Base-by-base conservation (phyloP, 2,888 invertebrate species). In the Empis livida region DNA sequence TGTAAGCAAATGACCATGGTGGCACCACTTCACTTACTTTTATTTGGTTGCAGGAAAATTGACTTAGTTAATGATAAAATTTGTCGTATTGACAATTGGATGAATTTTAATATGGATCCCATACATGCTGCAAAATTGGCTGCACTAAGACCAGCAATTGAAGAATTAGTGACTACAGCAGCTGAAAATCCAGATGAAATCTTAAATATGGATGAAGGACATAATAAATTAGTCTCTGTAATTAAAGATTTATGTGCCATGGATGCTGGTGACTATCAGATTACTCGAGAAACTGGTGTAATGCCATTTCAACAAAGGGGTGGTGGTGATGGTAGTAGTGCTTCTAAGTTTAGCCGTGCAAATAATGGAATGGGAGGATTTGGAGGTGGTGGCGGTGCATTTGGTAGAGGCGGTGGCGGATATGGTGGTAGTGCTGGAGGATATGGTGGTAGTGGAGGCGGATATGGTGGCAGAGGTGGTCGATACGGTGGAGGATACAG, bases 1-100 rank as follows among this genome's bases (percentile, higher is more conserved):
- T 96, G 96, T 68, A 97, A 97, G 64, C 94, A 95, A 71, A 80
- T 90, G 79, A 88, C 92, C 2, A 95, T 95, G 92, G 88, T 97
- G 8, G 82, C 93, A 1, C 94, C 97, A 0, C 70, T 97, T 51
- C 95, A 97, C 63, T 72, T 99, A 39, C 66, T 99, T 54, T 72
- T 99, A 37, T 96, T 97, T 65, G 96, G 90, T 0, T 82, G 85
- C n/a, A 77, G 92, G 43, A 90, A 88, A 70, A 55, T 69, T 16
- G 67, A 67, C 50, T 51, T 61, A 8, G 59, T 79, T 60, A 71
- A 84, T 2, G 84, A 86, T 47, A 76, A 79, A 44, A 70, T 84
- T 20, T 81, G 95, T 2, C 78, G 85, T 1, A 68, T 97, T 3
- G 97, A 97, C 70, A 89, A 90, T 64, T 96, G 96, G 95, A 78